phyloP scores from a whole-genome alignment of 2,888 invertebrate genomes.

The Brenthis ino region DNA sequence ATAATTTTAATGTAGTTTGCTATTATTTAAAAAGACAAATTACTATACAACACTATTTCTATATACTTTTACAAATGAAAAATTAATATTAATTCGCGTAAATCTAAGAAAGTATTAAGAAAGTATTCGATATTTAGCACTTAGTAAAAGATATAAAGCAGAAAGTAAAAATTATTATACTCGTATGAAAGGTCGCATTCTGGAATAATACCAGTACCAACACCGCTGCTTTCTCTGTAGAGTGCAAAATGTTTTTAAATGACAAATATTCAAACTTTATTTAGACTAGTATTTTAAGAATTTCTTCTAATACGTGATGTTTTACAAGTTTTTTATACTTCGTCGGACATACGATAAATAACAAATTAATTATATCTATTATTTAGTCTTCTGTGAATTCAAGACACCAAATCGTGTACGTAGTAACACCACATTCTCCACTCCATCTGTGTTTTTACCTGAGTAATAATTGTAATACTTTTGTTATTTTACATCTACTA shows the following conservation, averaged over 20 bases:
- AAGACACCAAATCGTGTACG: too few species aligned
- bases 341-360: slow-evolving; percentile 6
- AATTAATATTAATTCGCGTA: too few species aligned
- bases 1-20: too few species aligned
- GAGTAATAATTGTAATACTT: slow-evolving; percentile 8
- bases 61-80: too few species aligned
- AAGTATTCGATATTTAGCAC: not conserved
- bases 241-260: not conserved
- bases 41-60: too few species aligned
- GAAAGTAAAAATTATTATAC: not conserved
- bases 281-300: slow-evolving; percentile 10
- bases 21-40: too few species aligned
- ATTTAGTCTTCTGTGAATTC: not conserved
- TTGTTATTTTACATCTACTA: too few species aligned
- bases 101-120: too few species aligned
- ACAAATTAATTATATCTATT: not conserved
- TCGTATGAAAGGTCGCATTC: too few species aligned
- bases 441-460: too few species aligned
- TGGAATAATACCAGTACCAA: too few species aligned
- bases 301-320: not conserved
- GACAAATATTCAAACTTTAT: slow-evolving; percentile 2
- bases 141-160: not conserved
- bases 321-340: slow-evolving; percentile 2
- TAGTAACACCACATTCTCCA: not conserved
- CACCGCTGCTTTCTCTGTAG: not conserved